Base-by-base conservation (phyloP, 2,797 vertebrate species). In the Pangasius krempfi region DNA sequence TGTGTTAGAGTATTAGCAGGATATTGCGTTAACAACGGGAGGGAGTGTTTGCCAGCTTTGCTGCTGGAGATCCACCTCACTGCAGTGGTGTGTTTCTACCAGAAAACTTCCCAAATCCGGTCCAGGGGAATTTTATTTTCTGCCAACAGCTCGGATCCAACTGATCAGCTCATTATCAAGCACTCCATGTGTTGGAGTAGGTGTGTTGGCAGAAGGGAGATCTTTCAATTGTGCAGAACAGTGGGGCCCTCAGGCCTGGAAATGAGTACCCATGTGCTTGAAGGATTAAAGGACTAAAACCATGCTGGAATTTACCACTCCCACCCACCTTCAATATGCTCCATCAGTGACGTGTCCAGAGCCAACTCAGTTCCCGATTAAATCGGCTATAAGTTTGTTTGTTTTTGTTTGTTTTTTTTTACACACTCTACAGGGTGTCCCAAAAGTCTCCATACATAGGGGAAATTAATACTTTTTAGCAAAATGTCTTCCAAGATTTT, bases 281-380 rank as follows among this genome's bases (percentile, higher is more conserved):
- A 40, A 40, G 79, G 79, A 81, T 81, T 81, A 81, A 33, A 58
- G 18, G 78, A 58, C 78, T 44, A 44, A 83, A 83, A n/a, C 22
- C 37, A 64, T 64, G 37, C 37, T 16, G 58, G 64, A 64, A 83
- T 64, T 16, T 44, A 44, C 22, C 58, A 5, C 81, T 10, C 22
- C 60, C 58, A 84, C 81, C 81, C 60, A 84, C 81, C 14, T 84
- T 64, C 60, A 30, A 47, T 64, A 64, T n/a, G 58, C 80, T 83
- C 58, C 37, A 47, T 44, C 56, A 27, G 54, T 25, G 12, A 18
- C 10, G 2, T 0, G 1, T 64, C 58, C 40, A 50, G 37, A 64
- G 12, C 52, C 20, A 81, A 1, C 78, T 10, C 52, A 1, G 44
- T 33, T 30, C 16, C 52, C 10, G 18, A 58, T 56, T 80, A 58